phyloP scores from a whole-genome alignment of 1,140 invertebrate genomes.

The Aleiodes sp. region DNA sequence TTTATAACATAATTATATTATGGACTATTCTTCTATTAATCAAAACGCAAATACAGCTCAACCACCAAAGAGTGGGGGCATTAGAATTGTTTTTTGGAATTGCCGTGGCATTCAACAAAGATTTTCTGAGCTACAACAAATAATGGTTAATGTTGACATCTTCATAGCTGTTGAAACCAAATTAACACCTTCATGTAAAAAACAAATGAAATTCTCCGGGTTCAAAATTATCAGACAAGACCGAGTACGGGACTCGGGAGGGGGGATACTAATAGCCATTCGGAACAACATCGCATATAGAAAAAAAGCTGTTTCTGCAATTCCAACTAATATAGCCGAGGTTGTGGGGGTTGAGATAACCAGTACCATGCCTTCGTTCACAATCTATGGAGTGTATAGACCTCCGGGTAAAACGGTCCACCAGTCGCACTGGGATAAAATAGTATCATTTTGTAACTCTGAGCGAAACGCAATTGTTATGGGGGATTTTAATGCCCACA shows the following conservation, averaged over 20 bases:
- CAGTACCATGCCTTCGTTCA: background rate
- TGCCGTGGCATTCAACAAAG: no score
- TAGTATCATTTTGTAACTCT: background rate
- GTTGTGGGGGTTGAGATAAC: slow-evolving; percentile 14
- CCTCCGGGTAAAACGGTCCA: background rate
- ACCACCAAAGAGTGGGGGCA: no score
- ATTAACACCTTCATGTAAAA: background rate
- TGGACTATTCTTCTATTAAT: no score
- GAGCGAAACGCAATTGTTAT: background rate
- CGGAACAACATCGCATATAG: slow-evolving; percentile 4
- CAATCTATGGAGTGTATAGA: slow-evolving; percentile 25
- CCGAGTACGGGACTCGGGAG: background rate
- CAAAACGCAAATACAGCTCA: no score
- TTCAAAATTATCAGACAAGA: background rate
- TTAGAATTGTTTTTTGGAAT: no score
- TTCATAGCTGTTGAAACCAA: background rate
- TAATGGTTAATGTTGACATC: background rate
- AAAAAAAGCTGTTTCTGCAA: background rate
- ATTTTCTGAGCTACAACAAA: background rate
- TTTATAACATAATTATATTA: no score
- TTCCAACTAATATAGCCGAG: background rate
- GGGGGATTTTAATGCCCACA: slow-evolving; percentile 25
- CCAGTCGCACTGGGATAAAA: slow-evolving; percentile 21
- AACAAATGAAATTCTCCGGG: background rate
- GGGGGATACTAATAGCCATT: slow-evolving; percentile 11